Evolutionary conservation across 1,140 invertebrate species (phyloP).

Genomic region (Bombus soroeensis): DNA sequence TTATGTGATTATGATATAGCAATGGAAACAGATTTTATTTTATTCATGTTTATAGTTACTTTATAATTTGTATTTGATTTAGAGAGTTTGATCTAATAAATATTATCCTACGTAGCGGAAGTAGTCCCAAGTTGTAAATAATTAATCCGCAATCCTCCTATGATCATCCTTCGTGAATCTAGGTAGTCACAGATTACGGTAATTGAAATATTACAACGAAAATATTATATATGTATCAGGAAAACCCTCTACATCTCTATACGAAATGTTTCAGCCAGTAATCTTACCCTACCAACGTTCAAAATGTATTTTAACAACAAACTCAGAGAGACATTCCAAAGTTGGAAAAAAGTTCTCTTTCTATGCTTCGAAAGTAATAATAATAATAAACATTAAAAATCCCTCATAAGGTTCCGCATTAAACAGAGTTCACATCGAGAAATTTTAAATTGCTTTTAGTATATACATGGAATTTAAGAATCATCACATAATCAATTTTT

Average conservation of each 20-base stretch:
- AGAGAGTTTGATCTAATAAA: background rate
- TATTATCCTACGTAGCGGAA: background rate
- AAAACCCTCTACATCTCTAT: background rate
- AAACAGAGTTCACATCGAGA: too few relatives aligned
- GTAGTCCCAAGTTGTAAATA: background rate
- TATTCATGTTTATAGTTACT: background rate
- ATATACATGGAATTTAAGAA: too few relatives aligned
- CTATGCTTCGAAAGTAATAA: too few relatives aligned
- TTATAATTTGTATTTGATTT: background rate
- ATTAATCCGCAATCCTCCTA: background rate
- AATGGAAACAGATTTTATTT: background rate
- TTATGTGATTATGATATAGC: background rate
- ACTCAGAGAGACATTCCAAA: too few relatives aligned
- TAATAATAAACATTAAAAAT: too few relatives aligned
- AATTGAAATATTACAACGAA: background rate
- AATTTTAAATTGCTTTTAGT: too few relatives aligned
- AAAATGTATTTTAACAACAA: background rate
- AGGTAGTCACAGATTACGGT: background rate
- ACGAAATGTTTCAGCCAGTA: background rate
- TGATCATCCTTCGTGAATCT: background rate
- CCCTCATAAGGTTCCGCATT: too few relatives aligned
- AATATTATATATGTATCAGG: background rate
- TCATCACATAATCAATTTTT: too few relatives aligned
- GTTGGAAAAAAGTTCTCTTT: background rate
- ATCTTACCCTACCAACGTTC: background rate